Evolutionary conservation across 2,888 invertebrate genomes (phyloP), one percentile per base, ranked within the genome.

Genomic region (Volucella inflata): DNA sequence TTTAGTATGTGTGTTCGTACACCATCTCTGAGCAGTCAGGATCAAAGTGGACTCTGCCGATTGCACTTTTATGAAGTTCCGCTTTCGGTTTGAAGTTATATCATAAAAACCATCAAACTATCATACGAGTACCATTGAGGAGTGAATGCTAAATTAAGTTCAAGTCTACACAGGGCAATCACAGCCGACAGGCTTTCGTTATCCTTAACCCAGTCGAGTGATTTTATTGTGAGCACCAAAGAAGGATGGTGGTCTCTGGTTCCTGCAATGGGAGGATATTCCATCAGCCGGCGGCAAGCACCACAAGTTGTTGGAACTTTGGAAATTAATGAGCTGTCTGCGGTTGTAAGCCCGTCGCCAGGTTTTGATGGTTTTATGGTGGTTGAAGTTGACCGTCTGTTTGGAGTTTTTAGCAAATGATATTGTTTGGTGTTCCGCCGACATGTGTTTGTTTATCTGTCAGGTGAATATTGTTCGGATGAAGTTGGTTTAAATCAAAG

Each of bases 311-410:
- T 14, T 62, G 68, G 38, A 74, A 65, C 78, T 84, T 70, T 48
- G 53, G 9, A 53, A 79, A 84, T 84, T 84, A 84, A 84, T 84
- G 84, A 84, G 79, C 74, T 79, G 84, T 84, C 75, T 84, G 79
- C 70, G 78, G 64, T 79, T 84, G 70, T 59, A 57, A 51, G 74
- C 6, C 72, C 83, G 62, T 83, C 72, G 67, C 62, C 77, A 68
- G 68, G 57, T 57, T 78, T 40, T 74, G 72, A 55, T 64, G 42
- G 17, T 74, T 83, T 81, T 83, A 83, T 74, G 62, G 21, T 72
- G 53, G 46, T 44, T 21, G 10, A 53, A 14, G 17, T 46, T 55
- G 46, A 36, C 38, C n/a, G 14, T 38, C 12, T 46, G n/a, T 40
- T 48, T 50, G 48, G 6, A 3, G 8, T 3, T 42, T 21, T 42